These are phyloP conservation scores for Labeo rohita DNA, from an alignment of 2,113 vertebrate species.

Conservation along the genomic window DNA sequence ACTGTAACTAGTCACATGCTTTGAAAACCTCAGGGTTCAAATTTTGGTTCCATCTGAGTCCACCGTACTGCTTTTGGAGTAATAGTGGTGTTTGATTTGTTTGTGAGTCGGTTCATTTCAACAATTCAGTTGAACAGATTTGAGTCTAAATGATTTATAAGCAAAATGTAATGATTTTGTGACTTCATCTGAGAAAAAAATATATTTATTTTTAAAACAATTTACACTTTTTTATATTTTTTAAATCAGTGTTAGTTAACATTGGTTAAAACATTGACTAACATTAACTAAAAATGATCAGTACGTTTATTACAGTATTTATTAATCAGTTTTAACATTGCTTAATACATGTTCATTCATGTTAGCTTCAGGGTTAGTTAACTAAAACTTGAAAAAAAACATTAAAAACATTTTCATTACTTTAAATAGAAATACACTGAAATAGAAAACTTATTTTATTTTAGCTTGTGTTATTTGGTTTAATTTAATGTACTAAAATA, in stretches of 20 bases:
- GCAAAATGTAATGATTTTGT: not conserved
- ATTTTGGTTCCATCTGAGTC: not conserved
- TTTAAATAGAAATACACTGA: not conserved
- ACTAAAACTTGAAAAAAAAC: not conserved
- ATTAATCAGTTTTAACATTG: not conserved
- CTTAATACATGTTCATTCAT: not conserved
- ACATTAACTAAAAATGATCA: not conserved
- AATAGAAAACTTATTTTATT: too few relatives aligned
- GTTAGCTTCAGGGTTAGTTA: not conserved
- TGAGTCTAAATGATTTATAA: not conserved
- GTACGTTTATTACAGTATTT: too few relatives aligned
- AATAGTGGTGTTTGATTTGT: not conserved
- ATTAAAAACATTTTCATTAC: not conserved
- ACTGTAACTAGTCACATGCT: slow-evolving; percentile 3
- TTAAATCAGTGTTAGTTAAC: too few relatives aligned
- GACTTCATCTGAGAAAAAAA: not conserved
- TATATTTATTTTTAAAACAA: too few relatives aligned
- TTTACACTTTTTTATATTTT: too few relatives aligned
- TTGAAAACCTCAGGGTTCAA: not conserved
- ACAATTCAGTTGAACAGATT: not conserved
- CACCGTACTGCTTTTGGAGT: not conserved
- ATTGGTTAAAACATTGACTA: too few relatives aligned
- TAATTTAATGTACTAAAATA: not conserved
- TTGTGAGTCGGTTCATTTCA: not conserved
- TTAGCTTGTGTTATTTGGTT: not conserved